These are phyloP conservation scores for Rutpela maculata DNA, from an alignment of 2,888 invertebrate genomes.

Conservation along the genomic window DNA sequence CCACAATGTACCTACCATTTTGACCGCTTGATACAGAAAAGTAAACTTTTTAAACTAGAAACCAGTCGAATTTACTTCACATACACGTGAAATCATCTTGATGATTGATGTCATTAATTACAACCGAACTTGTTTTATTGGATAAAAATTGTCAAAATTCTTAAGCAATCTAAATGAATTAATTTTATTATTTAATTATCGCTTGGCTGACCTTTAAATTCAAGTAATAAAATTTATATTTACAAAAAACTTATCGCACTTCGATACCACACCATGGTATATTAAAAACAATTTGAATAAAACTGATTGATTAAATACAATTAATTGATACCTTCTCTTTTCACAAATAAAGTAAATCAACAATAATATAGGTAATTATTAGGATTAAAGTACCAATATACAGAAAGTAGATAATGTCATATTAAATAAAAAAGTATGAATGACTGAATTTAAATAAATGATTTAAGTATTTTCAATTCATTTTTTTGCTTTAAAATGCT, in stretches of 20 bases:
- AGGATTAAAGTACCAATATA: too few species aligned
- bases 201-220: slow-evolving; percentile 20
- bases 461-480: too few species aligned
- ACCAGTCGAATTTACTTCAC: background rate
- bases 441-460: too few species aligned
- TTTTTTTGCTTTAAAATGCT: too few species aligned
- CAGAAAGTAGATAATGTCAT: too few species aligned
- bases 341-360: background rate
- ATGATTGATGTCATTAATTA: background rate
- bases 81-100: background rate
- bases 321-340: too few species aligned
- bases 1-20: too few species aligned
- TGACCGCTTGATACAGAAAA: too few species aligned
- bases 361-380: background rate
- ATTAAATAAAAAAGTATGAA: too few species aligned
- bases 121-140: background rate
- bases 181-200: slow-evolving; percentile 18
- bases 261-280: background rate
- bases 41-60: background rate
- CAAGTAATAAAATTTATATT: slow-evolving; percentile 27
- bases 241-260: slow-evolving; percentile 13
- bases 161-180: background rate
- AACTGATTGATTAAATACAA: background rate
- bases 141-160: background rate
- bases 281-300: background rate